Base-by-base conservation (phyloP, 1,140 invertebrate genomes). In the Proales similis region DNA sequence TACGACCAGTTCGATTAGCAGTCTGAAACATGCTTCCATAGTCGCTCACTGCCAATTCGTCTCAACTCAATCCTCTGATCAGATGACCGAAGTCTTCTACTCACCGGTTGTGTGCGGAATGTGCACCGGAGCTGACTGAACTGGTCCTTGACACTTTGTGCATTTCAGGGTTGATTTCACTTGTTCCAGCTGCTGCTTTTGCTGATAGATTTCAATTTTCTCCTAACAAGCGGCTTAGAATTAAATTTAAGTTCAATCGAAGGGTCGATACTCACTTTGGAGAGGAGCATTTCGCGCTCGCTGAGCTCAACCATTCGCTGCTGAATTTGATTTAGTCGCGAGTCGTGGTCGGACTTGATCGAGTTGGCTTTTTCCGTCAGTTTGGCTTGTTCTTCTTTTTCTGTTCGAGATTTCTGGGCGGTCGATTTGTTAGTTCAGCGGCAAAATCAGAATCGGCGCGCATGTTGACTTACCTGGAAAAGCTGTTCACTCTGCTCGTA, bases 281-380 rank as follows among this genome's bases (percentile, higher is more conserved):
- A n/a, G 39, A 57, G 39, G 22, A 42, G 33, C n/a, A 39, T 39
- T 39, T 57, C 51, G 39, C 51, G 26, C 30, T 57, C 51, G 14
- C 32, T 57, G 27, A 57, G 30, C 1, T 42, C 14, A n/a, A 57
- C 20, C 51, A 57, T 22, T 57, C 45, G 51, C 30, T 57, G 51
- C 17, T 57, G 51, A 39, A 57, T 57, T 57, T 57, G 51, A 39
- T 57, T 57, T 39, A 57, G 20, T 17, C 51, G 33, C 17, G 33
- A 39, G 30, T 57, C 51, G 12, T 57, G 51, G 32, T 39, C 45
- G 22, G 11, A 42, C 32, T 57, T 57, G n/a, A 57, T 57, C 14
- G 39, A 22, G 45, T 39, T 57, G 5, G 45, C 36, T 57, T 57
- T 36, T 20, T 57, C 36, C 26, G 45, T 42, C 30, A 57, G 39